Conservation (phyloP, 2,113 vertebrate genomes). For the Acanthochromis polyacanthus region DNA sequence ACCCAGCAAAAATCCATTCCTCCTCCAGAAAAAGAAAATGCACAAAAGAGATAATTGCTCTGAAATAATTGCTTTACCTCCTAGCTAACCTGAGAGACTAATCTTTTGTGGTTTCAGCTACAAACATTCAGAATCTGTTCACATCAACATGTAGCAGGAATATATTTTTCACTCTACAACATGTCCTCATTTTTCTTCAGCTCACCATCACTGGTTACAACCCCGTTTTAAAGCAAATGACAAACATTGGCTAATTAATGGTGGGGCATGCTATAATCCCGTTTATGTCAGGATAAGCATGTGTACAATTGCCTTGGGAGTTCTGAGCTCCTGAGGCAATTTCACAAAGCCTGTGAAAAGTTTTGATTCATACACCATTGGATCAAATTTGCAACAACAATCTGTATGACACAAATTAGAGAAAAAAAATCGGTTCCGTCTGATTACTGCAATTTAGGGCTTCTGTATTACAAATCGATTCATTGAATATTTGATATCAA, state of each 20-base stretch:
- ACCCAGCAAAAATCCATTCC: constrained; percentile 55
- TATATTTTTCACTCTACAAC: not conserved
- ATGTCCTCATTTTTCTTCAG: not conserved
- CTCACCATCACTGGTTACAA: constrained; percentile 15
- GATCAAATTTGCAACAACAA: constrained; percentile 11
- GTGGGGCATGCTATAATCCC: constrained; percentile 13
- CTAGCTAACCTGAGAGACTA: not conserved
- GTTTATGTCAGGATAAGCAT: constrained; percentile 41
- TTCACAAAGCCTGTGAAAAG: constrained; percentile 37
- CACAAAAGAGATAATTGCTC: constrained; percentile 36
- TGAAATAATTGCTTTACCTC: constrained; percentile 22
- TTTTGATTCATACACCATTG: constrained; percentile 14
- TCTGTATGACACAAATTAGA: constrained; percentile 6
- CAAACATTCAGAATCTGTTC: constrained; percentile 1
- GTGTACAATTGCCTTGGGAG: constrained; percentile 47
- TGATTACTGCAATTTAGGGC: constrained; percentile 10
- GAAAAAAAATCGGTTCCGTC: not conserved
- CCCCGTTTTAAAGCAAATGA: constrained; percentile 25
- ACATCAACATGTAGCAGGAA: not conserved
- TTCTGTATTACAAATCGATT: constrained; percentile 29
- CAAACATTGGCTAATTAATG: constrained; percentile 49
- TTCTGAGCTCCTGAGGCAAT: constrained; percentile 32
- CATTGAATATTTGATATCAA: constrained; percentile 8
- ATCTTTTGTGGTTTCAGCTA: not conserved
- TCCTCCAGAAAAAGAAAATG: constrained; percentile 29